phyloP scores from a whole-genome alignment of 1,140 invertebrate species.

The Catajapyx aquilonaris region DNA sequence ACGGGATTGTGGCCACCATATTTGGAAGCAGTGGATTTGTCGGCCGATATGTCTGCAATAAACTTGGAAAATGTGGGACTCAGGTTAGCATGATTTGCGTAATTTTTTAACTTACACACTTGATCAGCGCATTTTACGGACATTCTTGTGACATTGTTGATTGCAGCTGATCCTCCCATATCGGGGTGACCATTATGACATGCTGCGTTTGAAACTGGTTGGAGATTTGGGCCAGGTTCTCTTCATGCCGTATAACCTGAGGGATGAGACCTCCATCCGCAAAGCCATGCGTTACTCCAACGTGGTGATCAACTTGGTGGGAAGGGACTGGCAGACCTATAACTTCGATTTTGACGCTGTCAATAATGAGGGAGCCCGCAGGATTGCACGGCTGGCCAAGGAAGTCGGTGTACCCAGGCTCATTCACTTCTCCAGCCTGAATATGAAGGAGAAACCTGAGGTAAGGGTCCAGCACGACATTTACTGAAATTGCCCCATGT shows the following conservation, averaged over 20 bases:
- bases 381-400: constrained; percentile 47
- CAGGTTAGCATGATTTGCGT: constrained; percentile 44
- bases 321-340: constrained; percentile 75
- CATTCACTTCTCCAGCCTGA: constrained; percentile 64
- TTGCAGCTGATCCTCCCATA: constrained; percentile 81
- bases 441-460: constrained; percentile 37
- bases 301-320: constrained; percentile 90
- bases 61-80: constrained; percentile 64
- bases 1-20: constrained; percentile 88
- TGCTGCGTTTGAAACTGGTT: constrained; percentile 49
- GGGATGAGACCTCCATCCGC: constrained; percentile 70
- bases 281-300: constrained; percentile 87
- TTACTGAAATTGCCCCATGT: too few relatives aligned
- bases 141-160: too few relatives aligned
- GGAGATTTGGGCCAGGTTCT: constrained; percentile 94
- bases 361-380: constrained; percentile 46
- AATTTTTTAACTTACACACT: too few relatives aligned
- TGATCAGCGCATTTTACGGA: too few relatives aligned
- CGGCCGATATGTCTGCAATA: constrained; percentile 65
- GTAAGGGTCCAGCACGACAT: constrained; percentile 20
- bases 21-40: constrained; percentile 83
- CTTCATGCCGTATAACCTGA: constrained; percentile 64
- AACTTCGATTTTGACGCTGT: constrained; percentile 70
- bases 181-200: constrained; percentile 61
- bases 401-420: constrained; percentile 61